A percentile compares a stretch with the other conserved stretches of the same genome.
phyloP scores from a whole-genome alignment of 2,888 invertebrate species.

The Tipula confusa region DNA sequence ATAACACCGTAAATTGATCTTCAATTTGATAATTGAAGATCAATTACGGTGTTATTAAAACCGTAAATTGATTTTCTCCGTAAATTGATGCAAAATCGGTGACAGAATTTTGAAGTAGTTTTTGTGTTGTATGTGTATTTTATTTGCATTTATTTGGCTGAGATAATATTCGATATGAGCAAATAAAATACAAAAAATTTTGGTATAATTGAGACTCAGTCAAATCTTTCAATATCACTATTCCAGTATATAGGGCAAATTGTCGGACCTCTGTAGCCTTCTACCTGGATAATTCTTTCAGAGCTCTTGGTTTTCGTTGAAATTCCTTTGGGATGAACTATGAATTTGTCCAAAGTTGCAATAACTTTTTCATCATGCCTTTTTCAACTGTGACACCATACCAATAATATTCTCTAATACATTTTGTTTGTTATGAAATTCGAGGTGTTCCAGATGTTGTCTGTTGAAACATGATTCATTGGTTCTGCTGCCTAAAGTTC shows the following conservation, averaged over 20 bases:
- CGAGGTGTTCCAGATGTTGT: too few species aligned
- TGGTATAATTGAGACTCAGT: not conserved
- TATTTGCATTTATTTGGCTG: not conserved
- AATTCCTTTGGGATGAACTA: not conserved
- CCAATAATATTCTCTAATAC: too few species aligned
- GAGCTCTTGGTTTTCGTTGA: not conserved
- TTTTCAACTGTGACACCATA: not conserved
- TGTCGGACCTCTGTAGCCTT: not conserved
- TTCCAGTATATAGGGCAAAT: not conserved
- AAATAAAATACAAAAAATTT: not conserved
- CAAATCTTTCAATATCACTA: not conserved
- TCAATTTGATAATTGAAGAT: not conserved
- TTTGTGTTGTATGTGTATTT: not conserved
- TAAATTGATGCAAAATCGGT: not conserved
- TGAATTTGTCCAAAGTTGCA: not conserved
- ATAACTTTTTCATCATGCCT: not conserved
- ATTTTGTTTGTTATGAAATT: too few species aligned
- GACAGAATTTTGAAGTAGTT: not conserved
- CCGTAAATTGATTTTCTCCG: not conserved
- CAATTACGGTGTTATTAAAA: not conserved
- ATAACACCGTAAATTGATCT: not conserved
- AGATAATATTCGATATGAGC: not conserved
- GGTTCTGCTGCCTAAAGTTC: too few species aligned
- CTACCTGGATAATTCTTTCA: not conserved
- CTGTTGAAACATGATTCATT: too few species aligned